Evolutionary conservation across 2,797 vertebrate genomes (phyloP).

Genomic region (Darevskia nairensis): DNA sequence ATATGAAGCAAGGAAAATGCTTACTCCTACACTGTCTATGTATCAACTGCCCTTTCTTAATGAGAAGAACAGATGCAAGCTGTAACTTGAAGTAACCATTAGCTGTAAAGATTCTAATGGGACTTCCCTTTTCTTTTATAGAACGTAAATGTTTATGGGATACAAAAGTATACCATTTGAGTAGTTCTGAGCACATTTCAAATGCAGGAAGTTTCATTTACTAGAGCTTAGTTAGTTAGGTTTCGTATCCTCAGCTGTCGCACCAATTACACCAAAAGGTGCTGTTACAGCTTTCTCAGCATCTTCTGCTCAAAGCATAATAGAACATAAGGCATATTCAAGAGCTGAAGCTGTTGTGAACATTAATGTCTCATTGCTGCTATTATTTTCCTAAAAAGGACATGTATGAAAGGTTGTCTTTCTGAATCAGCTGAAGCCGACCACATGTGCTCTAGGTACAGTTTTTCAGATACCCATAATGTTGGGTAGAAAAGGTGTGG

Average conservation of each 20-base stretch:
- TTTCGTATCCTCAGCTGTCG: background rate
- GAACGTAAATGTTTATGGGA: background rate
- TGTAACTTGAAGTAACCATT: background rate
- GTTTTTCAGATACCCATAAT: background rate
- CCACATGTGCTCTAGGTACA: too few species aligned
- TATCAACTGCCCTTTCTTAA: conserved; percentile 13
- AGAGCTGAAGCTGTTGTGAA: background rate
- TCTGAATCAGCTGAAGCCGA: background rate
- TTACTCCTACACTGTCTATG: background rate
- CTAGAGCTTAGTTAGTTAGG: background rate
- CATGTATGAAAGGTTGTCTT: background rate
- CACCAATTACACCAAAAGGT: background rate
- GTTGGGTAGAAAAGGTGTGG: background rate
- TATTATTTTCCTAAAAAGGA: background rate
- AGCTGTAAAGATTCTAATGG: background rate
- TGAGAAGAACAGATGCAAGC: conserved; percentile 9
- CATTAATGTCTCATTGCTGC: background rate
- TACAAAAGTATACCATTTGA: background rate
- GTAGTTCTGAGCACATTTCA: background rate
- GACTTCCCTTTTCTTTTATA: background rate
- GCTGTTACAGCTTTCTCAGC: background rate
- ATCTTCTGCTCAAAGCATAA: background rate
- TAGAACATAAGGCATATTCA: background rate
- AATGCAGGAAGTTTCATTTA: background rate
- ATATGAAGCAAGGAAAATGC: background rate